phyloP scores from a whole-genome alignment of 2,888 invertebrate genomes.

The Euplagia quadripunctaria region DNA sequence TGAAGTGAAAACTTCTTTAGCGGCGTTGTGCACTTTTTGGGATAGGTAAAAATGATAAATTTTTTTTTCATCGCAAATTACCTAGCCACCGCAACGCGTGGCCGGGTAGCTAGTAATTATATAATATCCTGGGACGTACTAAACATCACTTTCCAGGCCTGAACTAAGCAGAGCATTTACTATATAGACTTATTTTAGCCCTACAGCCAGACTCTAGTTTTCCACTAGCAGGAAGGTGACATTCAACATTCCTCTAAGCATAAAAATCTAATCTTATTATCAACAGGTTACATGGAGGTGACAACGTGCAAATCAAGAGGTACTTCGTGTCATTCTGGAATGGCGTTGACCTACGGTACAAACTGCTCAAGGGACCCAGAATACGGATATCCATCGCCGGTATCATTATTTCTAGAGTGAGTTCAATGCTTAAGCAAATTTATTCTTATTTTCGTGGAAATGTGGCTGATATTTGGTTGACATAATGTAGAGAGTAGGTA shows the following conservation, averaged over 20 bases:
- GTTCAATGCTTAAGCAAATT: constrained; percentile 59
- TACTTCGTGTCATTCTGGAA: constrained; percentile 99
- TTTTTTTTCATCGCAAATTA: too few species aligned
- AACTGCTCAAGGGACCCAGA: constrained; percentile 96
- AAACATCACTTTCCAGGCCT: too few species aligned
- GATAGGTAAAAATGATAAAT: too few species aligned
- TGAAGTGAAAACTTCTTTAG: too few species aligned
- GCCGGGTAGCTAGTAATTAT: too few species aligned
- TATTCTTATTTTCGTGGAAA: background rate
- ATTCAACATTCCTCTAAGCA: background rate
- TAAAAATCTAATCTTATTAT: background rate
- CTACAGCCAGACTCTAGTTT: too few species aligned
- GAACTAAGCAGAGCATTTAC: too few species aligned
- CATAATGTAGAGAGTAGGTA: background rate
- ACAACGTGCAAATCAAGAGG: constrained; percentile 94
- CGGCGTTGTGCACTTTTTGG: too few species aligned
- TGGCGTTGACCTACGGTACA: constrained; percentile 97
- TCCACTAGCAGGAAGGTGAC: too few species aligned
- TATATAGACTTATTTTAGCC: too few species aligned
- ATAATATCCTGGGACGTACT: too few species aligned
- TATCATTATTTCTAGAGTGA: constrained; percentile 97
- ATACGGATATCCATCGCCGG: constrained; percentile 97
- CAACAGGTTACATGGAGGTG: constrained; percentile 91
- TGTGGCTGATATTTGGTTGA: background rate
- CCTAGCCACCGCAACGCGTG: too few species aligned